phyloP scores from a whole-genome alignment of 1,140 invertebrate species.

The Condylostylus longicornis region DNA sequence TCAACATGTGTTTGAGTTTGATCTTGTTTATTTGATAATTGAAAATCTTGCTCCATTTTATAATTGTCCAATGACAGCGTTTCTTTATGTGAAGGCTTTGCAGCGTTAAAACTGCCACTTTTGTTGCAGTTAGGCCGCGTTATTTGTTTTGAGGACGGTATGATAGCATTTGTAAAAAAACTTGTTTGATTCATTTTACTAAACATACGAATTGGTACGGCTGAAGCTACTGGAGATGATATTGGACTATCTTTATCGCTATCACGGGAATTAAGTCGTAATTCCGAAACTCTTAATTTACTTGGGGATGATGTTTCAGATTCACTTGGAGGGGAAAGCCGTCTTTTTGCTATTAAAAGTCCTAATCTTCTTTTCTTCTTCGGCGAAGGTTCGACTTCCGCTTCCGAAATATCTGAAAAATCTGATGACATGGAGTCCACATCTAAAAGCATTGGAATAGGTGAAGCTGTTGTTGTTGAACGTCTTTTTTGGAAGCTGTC shows the following conservation, averaged over 20 bases:
- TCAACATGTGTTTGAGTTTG: constrained; percentile 7
- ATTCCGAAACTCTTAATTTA: constrained; percentile 43
- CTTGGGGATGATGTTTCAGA: constrained; percentile 41
- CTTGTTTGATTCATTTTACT: constrained; percentile 8
- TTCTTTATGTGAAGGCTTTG: constrained; percentile 1
- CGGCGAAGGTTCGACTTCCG: constrained; percentile 50
- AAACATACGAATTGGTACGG: not conserved
- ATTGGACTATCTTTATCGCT: constrained; percentile 33
- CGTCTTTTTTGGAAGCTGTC: constrained; percentile 28
- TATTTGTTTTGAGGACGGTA: constrained; percentile 6
- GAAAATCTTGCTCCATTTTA: constrained; percentile 30
- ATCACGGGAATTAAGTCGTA: constrained; percentile 40
- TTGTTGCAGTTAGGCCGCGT: constrained; percentile 4
- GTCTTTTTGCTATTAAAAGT: constrained; percentile 33
- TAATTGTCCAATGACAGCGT: constrained; percentile 8
- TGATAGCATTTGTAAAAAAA: constrained; percentile 17
- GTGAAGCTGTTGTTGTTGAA: constrained; percentile 32
- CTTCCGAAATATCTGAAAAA: constrained; percentile 40
- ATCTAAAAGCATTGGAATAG: constrained; percentile 36
- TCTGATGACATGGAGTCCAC: constrained; percentile 38
- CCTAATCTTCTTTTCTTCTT: constrained; percentile 46
- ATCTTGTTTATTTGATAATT: constrained; percentile 16
- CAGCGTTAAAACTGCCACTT: constrained; percentile 1
- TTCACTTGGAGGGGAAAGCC: constrained; percentile 30
- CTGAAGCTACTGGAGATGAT: not conserved